A percentile compares a stretch with the other conserved stretches of the same genome.
phyloP scores from a whole-genome alignment of 2,113 vertebrate species.

The Zosterops pallidus region DNA sequence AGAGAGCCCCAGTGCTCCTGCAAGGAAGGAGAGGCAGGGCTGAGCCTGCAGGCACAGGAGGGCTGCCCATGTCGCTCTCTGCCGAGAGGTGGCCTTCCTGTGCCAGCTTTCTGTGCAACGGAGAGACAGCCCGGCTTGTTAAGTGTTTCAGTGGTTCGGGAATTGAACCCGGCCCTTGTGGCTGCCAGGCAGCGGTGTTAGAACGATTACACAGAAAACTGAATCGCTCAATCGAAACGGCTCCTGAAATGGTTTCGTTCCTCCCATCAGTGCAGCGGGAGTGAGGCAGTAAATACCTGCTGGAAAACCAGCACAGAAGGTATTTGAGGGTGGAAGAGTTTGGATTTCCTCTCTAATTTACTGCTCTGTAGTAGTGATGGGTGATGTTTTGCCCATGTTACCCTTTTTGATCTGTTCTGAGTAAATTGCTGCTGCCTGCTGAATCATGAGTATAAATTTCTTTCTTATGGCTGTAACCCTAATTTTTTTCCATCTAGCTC shows the following conservation, averaged over 20 bases:
- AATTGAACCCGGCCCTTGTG: background rate
- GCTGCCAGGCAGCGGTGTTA: background rate
- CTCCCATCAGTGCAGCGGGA: background rate
- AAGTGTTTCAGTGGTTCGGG: background rate
- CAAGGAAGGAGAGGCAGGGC: rapidly evolving
- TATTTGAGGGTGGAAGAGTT: background rate
- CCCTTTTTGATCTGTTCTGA: background rate
- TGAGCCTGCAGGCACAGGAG: rapidly evolving
- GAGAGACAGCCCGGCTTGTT: rapidly evolving
- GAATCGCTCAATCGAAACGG: background rate
- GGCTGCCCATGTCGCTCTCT: rapidly evolving
- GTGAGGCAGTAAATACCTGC: background rate
- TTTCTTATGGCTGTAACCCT: background rate
- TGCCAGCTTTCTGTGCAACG: background rate
- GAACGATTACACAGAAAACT: background rate
- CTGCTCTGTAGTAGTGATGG: background rate
- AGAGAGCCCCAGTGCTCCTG: rapidly evolving
- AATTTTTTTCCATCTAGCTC: background rate
- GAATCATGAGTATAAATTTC: background rate
- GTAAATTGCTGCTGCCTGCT: background rate
- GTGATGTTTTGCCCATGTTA: background rate
- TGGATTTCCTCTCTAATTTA: background rate
- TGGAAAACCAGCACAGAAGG: background rate
- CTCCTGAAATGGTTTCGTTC: background rate
- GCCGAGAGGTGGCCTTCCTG: rapidly evolving